Conservation (phyloP, 2,113 vertebrate species). For the Ciconia maguari region DNA sequence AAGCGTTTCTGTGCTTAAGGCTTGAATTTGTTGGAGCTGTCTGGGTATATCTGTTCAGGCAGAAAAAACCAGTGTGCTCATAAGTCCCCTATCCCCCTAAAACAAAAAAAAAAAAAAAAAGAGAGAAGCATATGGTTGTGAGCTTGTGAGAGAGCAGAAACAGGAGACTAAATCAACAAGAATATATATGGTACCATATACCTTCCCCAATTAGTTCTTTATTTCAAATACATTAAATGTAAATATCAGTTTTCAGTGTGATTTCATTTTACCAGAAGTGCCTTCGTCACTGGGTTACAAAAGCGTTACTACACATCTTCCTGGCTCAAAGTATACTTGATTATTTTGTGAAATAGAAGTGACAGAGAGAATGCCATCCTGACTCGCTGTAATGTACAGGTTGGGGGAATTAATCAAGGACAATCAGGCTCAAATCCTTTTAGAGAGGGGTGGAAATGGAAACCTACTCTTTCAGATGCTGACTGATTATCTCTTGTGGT, state of each 20-base stretch:
- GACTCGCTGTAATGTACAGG: background rate
- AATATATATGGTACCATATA: background rate
- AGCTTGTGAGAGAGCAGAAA: background rate
- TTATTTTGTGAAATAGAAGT: constrained; percentile 15
- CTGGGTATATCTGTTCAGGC: background rate
- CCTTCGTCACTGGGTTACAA: background rate
- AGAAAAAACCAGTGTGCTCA: background rate
- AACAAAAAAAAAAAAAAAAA: background rate
- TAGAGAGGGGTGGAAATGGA: background rate
- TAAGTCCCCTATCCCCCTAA: background rate
- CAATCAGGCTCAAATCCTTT: background rate
- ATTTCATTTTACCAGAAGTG: background rate
- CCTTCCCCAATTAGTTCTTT: background rate
- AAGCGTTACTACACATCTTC: background rate
- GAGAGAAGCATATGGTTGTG: background rate
- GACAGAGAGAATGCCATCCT: background rate
- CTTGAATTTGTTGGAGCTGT: background rate
- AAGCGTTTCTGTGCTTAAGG: background rate
- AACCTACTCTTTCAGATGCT: background rate
- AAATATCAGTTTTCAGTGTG: background rate
- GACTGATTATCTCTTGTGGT: background rate
- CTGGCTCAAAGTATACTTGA: background rate
- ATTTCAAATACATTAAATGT: background rate
- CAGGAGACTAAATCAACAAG: background rate
- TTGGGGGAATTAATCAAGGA: background rate